These are phyloP conservation scores for Muntiacus reevesi DNA, from an alignment of 2,113 vertebrate genomes.

Conservation along the genomic window DNA sequence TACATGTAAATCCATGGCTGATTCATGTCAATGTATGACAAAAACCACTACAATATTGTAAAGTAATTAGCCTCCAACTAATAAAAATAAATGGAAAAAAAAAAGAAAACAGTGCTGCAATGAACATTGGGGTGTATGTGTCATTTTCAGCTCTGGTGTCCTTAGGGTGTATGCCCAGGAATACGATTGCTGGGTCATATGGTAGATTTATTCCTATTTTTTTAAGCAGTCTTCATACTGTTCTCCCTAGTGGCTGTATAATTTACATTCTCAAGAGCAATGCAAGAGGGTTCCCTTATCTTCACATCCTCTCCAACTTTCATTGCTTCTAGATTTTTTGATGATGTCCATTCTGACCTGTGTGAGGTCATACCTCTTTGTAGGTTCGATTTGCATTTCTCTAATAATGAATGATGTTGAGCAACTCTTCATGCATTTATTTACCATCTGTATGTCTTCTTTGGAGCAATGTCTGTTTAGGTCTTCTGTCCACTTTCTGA, in stretches of 20 bases:
- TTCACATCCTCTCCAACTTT: background rate
- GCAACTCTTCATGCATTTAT: background rate
- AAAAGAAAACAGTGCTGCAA: background rate
- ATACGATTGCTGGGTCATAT: background rate
- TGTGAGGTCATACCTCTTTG: background rate
- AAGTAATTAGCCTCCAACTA: too few species aligned
- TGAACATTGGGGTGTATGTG: background rate
- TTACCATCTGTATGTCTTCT: background rate
- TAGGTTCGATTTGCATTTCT: background rate
- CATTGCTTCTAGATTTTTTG: background rate
- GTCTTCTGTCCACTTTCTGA: background rate
- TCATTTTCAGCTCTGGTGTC: background rate
- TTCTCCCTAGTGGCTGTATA: background rate
- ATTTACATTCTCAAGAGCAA: background rate
- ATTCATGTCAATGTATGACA: too few species aligned
- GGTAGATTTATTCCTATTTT: background rate
- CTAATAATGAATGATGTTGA: background rate
- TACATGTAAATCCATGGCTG: too few species aligned
- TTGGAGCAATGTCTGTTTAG: background rate
- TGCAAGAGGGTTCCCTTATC: background rate
- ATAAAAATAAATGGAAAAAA: too few species aligned
- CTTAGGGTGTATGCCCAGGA: background rate
- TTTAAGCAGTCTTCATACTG: background rate
- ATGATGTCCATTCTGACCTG: background rate
- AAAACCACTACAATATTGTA: too few species aligned